phyloP scores from a whole-genome alignment of 2,113 vertebrate genomes.

The Charina bottae region DNA sequence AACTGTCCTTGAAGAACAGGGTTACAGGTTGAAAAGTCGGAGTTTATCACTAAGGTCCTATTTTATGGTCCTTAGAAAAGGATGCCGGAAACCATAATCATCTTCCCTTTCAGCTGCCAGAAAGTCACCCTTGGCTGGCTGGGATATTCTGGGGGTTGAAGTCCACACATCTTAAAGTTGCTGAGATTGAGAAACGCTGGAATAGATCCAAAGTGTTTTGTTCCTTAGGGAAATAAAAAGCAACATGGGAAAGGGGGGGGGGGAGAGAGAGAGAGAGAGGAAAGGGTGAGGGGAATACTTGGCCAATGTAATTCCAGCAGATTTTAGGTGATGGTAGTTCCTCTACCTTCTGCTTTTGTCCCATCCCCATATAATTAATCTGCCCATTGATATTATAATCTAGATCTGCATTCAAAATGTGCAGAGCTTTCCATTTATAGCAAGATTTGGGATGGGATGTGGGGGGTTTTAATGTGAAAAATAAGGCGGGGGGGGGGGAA shows the following conservation, averaged over 20 bases:
- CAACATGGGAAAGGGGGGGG: neutral
- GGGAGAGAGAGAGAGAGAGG: neutral
- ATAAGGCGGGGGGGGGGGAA: too few relatives aligned
- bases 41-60: rapidly evolving
- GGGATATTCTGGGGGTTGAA: neutral
- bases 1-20: neutral
- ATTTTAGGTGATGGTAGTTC: neutral
- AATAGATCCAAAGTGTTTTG: neutral
- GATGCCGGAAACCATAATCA: neutral
- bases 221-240: neutral
- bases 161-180: neutral
- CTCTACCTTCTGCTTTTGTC: neutral
- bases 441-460: neutral
- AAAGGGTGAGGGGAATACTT: neutral
- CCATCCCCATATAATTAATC: neutral
- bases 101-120: neutral
- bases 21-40: neutral
- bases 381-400: neutral
- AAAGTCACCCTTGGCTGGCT: neutral
- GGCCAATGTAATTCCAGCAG: neutral
- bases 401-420: neutral
- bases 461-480: neutral
- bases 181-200: neutral
- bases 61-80: neutral
- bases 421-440: neutral